Evolutionary conservation across 2,888 invertebrate genomes (phyloP), one percentile per base, ranked within the genome.

Genomic region (Tholera decimalis): DNA sequence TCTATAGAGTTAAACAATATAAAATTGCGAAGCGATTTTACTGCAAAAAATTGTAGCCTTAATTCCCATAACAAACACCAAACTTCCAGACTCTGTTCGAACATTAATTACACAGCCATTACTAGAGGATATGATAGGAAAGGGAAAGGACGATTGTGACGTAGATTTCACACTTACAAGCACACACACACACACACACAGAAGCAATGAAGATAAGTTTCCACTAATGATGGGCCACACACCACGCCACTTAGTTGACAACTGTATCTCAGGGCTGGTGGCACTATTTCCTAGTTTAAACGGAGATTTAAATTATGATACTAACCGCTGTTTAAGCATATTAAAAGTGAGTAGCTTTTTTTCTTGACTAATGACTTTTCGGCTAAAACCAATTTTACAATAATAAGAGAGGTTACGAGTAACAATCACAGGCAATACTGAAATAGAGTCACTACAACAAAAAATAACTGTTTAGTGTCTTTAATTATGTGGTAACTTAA

Each of bases 221-320:
- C 72, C 74, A 72, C 88, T 88, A 86, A 88, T 85, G 88, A 88
- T 85, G 80, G 82, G 75, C 80, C 85, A 83, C 87, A 85, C 81
- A 76, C 80, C 73, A 73, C 76, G 79, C 68, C 61, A 66, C 78
- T 82, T 79, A 77, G 73, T 84, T 87, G 86, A 88, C 87, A 86
- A 84, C 81, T 85, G 81, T 85, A 81, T 87, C 74, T 77, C 37
- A 56, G 56, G 70, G 41, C 18, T 56, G 55, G 56, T 80, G 54
- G 28, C 71, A 84, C 83, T n/a, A 30, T 59, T 0, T 7, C 9
- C n/a, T 60, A 15, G 26, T 33, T 55, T 33, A 64, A 73, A 22
- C 30, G 2, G 0, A 1, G 51, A 43, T 72, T 72, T 11, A 11
- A 11, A 28, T 24, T 3, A 46, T n/a, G 7, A 46, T 15, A 0